Conservation (phyloP, 2,113 vertebrate genomes). For the Tursiops truncatus region DNA sequence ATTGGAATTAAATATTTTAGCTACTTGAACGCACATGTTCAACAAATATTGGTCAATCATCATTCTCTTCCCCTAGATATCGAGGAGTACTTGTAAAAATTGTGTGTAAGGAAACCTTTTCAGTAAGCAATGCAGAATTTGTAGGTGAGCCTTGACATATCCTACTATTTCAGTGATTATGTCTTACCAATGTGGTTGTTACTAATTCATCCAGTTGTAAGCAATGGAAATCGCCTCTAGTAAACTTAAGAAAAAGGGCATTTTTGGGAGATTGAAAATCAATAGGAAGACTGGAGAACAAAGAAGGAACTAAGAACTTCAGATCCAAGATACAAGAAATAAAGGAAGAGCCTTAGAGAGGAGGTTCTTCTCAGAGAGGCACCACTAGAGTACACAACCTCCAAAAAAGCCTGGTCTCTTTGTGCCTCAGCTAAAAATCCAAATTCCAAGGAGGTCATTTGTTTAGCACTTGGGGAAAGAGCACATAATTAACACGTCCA, state of each 20-base stretch:
- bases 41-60: background rate
- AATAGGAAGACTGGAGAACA: background rate
- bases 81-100: background rate
- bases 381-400: background rate
- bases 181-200: background rate
- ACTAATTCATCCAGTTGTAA: background rate
- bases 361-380: background rate
- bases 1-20: conserved; percentile 25
- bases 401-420: background rate
- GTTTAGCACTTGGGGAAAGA: background rate
- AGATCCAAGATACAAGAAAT: background rate
- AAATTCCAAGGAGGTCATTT: background rate
- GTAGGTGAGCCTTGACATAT: background rate
- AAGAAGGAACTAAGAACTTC: background rate
- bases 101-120: background rate
- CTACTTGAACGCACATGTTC: background rate
- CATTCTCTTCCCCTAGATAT: background rate
- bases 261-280: background rate
- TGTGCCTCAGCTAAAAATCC: background rate
- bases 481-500: background rate
- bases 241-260: background rate
- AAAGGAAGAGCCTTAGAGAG: background rate
- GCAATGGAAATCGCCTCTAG: background rate
- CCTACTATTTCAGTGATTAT: background rate
- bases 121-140: background rate